Base-by-base conservation (phyloP, 2,113 vertebrate genomes). In the Aleadryas rufinucha region DNA sequence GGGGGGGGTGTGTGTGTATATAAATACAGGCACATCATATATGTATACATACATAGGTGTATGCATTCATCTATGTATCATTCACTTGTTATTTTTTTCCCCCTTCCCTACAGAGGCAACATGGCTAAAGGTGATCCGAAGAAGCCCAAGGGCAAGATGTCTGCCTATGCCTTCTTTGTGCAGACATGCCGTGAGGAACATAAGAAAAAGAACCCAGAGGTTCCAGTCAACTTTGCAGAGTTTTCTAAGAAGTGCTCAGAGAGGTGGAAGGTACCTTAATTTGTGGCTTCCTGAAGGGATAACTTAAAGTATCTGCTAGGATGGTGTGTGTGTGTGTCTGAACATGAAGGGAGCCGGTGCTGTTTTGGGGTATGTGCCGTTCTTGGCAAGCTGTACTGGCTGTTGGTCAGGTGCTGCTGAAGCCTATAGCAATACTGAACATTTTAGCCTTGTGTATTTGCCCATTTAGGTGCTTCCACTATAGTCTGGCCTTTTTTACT, bases 141-240 rank as follows among this genome's bases (percentile, higher is more conserved):
- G 97, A 99, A 99, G 97, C 99, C 99, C 79, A 99, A 99, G 91
- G 98, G 98, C 97, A 99, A 98, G 97, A 99, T 99, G 99, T 99
- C 99, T 84, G 98, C 98, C 33, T 99, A 99, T 90, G 99, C 98
- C 83, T 99, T 98, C 97, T 99, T 99, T 82, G 98, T 99, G 96
- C 98, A 99, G 97, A 99, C 98, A 0, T 99, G 98, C 97, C 98
- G 98, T 64, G 98, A 99, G 78, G 99, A 99, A 69, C 99, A 99
- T 76, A 99, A 99, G 98, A 99, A 99, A 96, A 99, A 99, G 91
- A 99, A 98, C 80, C 98, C 98, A 4, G 98, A 99, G 82, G 98
- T 99, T 87, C 98, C 98, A 16, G 98, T 99, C 77, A 99, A 98
- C 97, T 99, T 99, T 87, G 97, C 98, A 14, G 98, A 99, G 59